Percentiles rank a stretch among this genome's conserved stretches.
Evolutionary conservation across 1,140 invertebrate species (phyloP).

Genomic region (Drosophila mauritiana): DNA sequence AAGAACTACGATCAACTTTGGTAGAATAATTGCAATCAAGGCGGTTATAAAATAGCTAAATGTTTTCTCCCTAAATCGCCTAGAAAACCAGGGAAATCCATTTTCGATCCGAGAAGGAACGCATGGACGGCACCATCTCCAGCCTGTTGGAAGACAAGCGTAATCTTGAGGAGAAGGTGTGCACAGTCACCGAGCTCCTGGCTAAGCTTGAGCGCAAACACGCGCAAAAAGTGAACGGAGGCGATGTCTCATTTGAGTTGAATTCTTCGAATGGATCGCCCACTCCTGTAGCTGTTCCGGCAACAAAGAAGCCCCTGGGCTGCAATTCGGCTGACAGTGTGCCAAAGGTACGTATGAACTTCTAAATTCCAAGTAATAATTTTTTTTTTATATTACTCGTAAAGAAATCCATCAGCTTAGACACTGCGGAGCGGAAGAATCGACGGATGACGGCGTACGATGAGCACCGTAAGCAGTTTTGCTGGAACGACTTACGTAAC

Average conservation of each 20-base stretch:
- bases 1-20: constrained; percentile 22
- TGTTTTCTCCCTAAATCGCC: background rate
- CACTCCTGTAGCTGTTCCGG: background rate
- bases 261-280: constrained; percentile 11
- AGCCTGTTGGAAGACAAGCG: constrained; percentile 59
- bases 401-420: constrained; percentile 44
- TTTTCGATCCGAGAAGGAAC: constrained; percentile 3
- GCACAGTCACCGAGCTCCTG: constrained; percentile 36
- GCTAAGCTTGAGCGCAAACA: constrained; percentile 43
- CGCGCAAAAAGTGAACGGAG: background rate
- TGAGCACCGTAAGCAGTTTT: constrained; percentile 50
- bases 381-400: background rate
- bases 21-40: constrained; percentile 5
- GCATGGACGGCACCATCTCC: constrained; percentile 44
- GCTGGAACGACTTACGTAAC: constrained; percentile 47
- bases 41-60: background rate
- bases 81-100: constrained; percentile 37
- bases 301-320: constrained; percentile 31
- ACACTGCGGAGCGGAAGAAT: constrained; percentile 42
- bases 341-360: constrained; percentile 27
- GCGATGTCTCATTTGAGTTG: constrained; percentile 36
- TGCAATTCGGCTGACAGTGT: background rate
- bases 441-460: constrained; percentile 53
- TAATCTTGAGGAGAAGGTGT: constrained; percentile 59
- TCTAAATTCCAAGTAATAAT: background rate